phyloP scores from a whole-genome alignment of 2,888 invertebrate genomes.

The Drosophila multiciliata region DNA sequence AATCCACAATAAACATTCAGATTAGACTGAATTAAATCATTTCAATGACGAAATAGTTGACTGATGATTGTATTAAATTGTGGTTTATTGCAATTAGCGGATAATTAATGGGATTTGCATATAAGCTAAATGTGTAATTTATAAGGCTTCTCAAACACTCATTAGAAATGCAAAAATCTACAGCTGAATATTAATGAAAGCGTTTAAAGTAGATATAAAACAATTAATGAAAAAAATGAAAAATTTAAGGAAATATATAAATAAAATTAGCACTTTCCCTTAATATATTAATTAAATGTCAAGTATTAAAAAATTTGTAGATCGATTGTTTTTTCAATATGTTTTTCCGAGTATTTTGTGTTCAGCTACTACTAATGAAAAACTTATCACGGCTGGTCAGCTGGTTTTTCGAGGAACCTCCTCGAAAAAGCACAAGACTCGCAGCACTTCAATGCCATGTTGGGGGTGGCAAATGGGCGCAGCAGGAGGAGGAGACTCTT shows the following conservation, averaged over 20 bases:
- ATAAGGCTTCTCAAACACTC: background rate
- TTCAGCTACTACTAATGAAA: conserved; percentile 19
- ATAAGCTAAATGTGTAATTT: background rate
- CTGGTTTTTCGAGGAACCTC: conserved; percentile 23
- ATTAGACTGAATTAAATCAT: background rate
- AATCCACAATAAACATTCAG: background rate
- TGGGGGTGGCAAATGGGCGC: background rate
- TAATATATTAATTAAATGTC: background rate
- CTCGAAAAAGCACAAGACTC: conserved; percentile 25
- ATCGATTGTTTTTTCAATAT: conserved; percentile 31
- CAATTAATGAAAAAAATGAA: background rate
- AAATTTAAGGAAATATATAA: background rate
- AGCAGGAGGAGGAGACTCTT: background rate
- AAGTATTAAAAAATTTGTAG: conserved; percentile 5
- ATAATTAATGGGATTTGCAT: background rate
- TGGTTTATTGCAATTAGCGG: background rate
- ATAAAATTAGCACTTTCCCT: background rate
- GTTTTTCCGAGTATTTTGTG: conserved; percentile 27
- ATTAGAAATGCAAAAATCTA: background rate
- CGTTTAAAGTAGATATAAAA: background rate
- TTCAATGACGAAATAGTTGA: background rate
- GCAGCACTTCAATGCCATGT: background rate
- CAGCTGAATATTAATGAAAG: background rate
- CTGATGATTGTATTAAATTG: background rate
- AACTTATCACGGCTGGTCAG: conserved; percentile 47